Percentiles rank a stretch among this genome's conserved stretches.
phyloP scores from a whole-genome alignment of 1,140 invertebrate genomes.

The Drosophila subobscura region DNA sequence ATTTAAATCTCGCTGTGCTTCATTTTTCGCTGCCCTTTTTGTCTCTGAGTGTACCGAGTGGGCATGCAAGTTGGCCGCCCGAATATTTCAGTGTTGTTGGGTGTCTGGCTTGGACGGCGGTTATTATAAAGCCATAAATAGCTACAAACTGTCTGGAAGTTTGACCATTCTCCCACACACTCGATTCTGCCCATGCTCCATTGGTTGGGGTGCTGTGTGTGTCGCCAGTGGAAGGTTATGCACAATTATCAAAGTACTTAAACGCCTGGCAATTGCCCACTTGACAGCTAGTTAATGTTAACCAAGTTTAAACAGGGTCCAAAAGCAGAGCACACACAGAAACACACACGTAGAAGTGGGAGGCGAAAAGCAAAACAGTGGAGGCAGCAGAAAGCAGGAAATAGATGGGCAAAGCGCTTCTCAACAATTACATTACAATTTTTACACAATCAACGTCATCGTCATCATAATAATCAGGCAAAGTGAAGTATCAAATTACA shows the following conservation, averaged over 20 bases:
- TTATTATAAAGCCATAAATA: slow-evolving; percentile 43
- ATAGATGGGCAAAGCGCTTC: slow-evolving; percentile 40
- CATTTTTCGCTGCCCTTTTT: no score
- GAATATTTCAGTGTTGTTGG: neutral
- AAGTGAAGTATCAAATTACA: slow-evolving; percentile 81
- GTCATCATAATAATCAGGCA: slow-evolving; percentile 78
- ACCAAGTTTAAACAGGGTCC: slow-evolving; percentile 52
- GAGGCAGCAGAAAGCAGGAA: neutral
- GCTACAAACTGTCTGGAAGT: slow-evolving; percentile 44
- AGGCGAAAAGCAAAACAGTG: no score
- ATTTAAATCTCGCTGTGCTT: no score
- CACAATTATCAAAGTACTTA: slow-evolving; percentile 58
- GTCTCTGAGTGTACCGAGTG: no score
- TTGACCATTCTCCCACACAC: slow-evolving; percentile 6
- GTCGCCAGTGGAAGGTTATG: slow-evolving; percentile 7
- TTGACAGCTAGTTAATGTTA: slow-evolving; percentile 62
- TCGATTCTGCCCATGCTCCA: neutral
- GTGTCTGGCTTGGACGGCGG: neutral
- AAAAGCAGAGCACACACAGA: neutral
- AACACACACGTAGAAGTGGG: no score
- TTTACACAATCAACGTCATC: slow-evolving; percentile 80
- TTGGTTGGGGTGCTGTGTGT: no score
- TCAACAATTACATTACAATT: slow-evolving; percentile 79
- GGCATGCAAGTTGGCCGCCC: neutral
- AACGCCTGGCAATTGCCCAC: slow-evolving; percentile 55